Evolutionary conservation across 2,113 vertebrate genomes (phyloP).

Genomic region (Gobius niger): DNA sequence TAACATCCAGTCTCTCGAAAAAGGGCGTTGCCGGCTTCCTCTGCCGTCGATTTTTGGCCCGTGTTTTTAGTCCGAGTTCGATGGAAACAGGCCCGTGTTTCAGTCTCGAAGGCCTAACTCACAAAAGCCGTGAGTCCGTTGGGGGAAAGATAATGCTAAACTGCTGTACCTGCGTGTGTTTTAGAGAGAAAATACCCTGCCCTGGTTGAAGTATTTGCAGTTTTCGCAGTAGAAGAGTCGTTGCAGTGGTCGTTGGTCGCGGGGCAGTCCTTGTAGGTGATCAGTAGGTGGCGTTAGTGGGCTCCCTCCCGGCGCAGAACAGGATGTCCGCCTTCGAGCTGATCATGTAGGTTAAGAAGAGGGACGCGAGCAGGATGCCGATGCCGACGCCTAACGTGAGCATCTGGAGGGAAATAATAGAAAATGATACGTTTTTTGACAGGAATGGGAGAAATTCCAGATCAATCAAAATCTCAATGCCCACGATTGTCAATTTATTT

Average conservation of each 20-base stretch:
- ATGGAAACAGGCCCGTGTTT: constrained; percentile 53
- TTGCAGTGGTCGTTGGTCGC: constrained; percentile 45
- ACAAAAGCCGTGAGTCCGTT: background rate
- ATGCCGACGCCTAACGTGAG: constrained; percentile 86
- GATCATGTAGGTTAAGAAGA: constrained; percentile 85
- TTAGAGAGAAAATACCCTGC: constrained; percentile 35
- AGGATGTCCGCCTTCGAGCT: constrained; percentile 89
- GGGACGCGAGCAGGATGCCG: constrained; percentile 79
- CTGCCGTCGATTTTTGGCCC: constrained; percentile 47
- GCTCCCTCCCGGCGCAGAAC: constrained; percentile 81
- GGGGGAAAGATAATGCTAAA: background rate
- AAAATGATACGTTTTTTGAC: too few relatives aligned
- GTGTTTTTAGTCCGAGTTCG: constrained; percentile 60
- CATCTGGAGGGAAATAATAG: constrained; percentile 69
- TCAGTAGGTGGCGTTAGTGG: constrained; percentile 85
- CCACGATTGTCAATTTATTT: too few relatives aligned
- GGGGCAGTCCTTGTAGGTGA: constrained; percentile 4
- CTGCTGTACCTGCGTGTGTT: constrained; percentile 53
- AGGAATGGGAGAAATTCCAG: too few relatives aligned
- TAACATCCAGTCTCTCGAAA: constrained; percentile 60
- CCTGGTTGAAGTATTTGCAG: constrained; percentile 10
- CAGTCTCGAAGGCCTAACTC: constrained; percentile 30
- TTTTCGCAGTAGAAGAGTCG: constrained; percentile 21
- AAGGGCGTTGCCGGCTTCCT: constrained; percentile 35
- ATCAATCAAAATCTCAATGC: too few relatives aligned